These are phyloP conservation scores for Tupaia chinensis DNA, from an alignment of 2,113 vertebrate species.

Conservation along the genomic window DNA sequence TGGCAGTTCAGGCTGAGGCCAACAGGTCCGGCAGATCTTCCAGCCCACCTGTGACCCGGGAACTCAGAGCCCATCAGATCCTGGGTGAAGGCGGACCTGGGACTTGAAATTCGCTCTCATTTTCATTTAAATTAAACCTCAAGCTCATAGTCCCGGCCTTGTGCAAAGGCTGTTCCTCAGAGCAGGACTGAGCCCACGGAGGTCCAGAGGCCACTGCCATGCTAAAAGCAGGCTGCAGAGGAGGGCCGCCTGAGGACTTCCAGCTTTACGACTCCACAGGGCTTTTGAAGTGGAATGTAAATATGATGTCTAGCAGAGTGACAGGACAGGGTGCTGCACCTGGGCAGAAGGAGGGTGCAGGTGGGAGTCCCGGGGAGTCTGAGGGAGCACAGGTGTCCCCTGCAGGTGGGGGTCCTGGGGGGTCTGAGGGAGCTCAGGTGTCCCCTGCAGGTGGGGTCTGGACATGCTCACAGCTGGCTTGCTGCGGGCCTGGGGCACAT, in stretches of 20 bases:
- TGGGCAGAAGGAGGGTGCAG: neutral
- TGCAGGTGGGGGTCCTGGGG: too few relatives aligned
- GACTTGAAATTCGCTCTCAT: neutral
- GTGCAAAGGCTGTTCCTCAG: accelerated
- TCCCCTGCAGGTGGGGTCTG: too few relatives aligned
- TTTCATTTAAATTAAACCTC: slow-evolving; percentile 17
- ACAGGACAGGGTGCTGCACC: accelerated
- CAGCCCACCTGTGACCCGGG: too few relatives aligned
- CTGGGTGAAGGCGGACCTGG: accelerated
- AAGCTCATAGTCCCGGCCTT: neutral
- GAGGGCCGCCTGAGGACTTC: neutral
- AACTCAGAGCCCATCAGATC: neutral
- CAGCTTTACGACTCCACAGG: slow-evolving; percentile 21
- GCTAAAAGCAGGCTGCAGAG: neutral
- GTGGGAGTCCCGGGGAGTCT: too few relatives aligned
- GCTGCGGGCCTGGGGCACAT: too few relatives aligned
- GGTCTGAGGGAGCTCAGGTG: too few relatives aligned
- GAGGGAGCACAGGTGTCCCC: too few relatives aligned
- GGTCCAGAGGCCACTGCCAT: too few relatives aligned
- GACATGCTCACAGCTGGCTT: too few relatives aligned
- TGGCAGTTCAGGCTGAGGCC: too few relatives aligned
- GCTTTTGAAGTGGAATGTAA: neutral
- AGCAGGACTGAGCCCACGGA: too few relatives aligned
- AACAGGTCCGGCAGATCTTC: too few relatives aligned
- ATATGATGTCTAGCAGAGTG: slow-evolving; percentile 12